phyloP scores from a whole-genome alignment of 2,113 vertebrate species.

The Clinocottus analis region DNA sequence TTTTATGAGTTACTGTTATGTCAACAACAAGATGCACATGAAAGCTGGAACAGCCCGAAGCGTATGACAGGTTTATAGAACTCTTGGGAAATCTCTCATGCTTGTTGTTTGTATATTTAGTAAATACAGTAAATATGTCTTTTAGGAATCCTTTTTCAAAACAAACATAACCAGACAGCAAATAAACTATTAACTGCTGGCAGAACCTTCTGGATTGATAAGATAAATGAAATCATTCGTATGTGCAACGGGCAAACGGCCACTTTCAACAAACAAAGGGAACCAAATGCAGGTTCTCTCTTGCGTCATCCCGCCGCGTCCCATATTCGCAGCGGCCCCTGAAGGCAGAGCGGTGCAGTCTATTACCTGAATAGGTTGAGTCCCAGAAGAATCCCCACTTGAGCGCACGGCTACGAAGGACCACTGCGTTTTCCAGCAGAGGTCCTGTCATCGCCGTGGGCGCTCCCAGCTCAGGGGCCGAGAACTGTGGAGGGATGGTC shows the following conservation, averaged over 20 bases:
- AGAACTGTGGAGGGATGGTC: neutral
- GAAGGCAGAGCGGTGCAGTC: neutral
- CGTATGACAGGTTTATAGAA: neutral
- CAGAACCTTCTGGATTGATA: conserved; percentile 16
- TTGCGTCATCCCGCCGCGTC: conserved; percentile 14
- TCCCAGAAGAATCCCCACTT: conserved; percentile 6
- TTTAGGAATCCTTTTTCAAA: conserved; percentile 46
- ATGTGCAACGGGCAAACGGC: conserved; percentile 22
- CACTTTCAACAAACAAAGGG: conserved; percentile 42
- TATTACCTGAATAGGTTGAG: conserved; percentile 12
- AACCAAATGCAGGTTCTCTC: neutral
- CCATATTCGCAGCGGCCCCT: neutral
- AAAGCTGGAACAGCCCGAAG: neutral
- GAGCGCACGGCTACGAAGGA: neutral
- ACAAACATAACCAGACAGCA: conserved; percentile 38
- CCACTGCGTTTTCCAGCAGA: conserved; percentile 22
- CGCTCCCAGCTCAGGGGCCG: neutral
- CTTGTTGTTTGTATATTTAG: conserved; percentile 19
- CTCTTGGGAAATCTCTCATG: conserved; percentile 8
- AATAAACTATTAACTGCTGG: conserved; percentile 32
- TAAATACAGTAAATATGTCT: conserved; percentile 12
- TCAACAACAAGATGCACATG: neutral
- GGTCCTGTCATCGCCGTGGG: conserved; percentile 18
- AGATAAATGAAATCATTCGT: conserved; percentile 33
- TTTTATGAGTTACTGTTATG: neutral